A percentile compares a stretch with the other conserved stretches of the same genome.
phyloP scores from a whole-genome alignment of 1,140 invertebrate genomes.

The Dreissena rostriformis region DNA sequence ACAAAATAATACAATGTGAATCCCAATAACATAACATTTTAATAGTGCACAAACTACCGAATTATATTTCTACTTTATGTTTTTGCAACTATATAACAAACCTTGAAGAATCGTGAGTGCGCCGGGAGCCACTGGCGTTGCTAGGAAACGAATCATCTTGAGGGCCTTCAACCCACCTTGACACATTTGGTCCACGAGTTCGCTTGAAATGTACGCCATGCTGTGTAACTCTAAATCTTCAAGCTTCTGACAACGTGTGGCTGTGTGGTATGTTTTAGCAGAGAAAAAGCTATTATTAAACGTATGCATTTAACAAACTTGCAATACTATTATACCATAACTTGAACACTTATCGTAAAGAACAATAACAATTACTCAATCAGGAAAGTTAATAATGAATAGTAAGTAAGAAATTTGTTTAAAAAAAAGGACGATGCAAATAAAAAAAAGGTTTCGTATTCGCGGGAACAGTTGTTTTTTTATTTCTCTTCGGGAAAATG shows the following conservation, averaged over 20 bases:
- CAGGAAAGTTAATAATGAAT: neutral
- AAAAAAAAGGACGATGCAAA: too few relatives aligned
- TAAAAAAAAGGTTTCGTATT: too few relatives aligned
- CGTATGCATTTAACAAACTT: neutral
- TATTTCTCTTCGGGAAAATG: too few relatives aligned
- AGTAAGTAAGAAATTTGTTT: neutral
- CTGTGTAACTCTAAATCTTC: conserved; percentile 15
- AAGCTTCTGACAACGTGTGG: conserved; percentile 42
- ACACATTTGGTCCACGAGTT: conserved; percentile 37
- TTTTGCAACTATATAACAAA: too few relatives aligned
- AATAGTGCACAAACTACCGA: too few relatives aligned
- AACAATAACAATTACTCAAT: neutral
- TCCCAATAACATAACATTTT: too few relatives aligned
- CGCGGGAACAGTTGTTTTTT: too few relatives aligned
- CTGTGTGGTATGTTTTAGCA: neutral
- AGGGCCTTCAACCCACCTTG: conserved; percentile 27
- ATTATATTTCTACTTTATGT: too few relatives aligned
- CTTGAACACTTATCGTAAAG: neutral
- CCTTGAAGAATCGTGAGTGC: conserved; percentile 19
- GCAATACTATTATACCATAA: neutral
- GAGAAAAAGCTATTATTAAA: neutral
- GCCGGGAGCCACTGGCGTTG: conserved; percentile 32
- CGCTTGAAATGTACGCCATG: conserved; percentile 19
- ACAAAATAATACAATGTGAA: too few relatives aligned
- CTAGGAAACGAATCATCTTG: conserved; percentile 11